phyloP scores from a whole-genome alignment of 1,140 invertebrate species.

The Charaxes varanes region DNA sequence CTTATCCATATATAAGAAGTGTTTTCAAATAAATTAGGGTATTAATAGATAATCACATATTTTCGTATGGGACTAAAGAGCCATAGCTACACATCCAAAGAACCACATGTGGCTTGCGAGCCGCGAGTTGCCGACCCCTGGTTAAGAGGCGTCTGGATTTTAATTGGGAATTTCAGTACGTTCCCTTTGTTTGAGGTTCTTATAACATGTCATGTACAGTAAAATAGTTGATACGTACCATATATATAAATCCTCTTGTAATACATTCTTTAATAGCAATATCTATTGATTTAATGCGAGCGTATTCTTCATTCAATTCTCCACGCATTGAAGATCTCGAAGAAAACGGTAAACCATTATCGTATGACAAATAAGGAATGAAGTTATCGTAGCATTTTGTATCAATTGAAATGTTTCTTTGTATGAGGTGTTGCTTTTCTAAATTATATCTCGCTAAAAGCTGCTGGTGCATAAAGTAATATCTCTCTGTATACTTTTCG shows the following conservation, averaged over 20 bases:
- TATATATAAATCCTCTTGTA: conserved; percentile 45
- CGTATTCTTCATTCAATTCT: conserved; percentile 39
- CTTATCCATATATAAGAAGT: no score
- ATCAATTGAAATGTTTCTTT: conserved; percentile 18
- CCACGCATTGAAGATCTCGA: conserved; percentile 32
- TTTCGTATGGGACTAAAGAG: no score
- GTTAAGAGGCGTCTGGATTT: no score
- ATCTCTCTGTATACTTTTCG: conserved; percentile 77
- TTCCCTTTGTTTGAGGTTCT: no score
- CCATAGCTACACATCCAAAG: no score
- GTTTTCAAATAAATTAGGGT: no score
- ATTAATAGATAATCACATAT: no score
- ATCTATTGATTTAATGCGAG: conserved; percentile 46
- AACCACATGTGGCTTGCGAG: no score
- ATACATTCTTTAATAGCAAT: conserved; percentile 55
- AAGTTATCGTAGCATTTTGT: conserved; percentile 37
- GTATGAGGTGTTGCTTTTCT: conserved; percentile 73
- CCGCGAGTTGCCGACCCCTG: no score
- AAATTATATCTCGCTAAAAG: conserved; percentile 78
- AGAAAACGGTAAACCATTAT: conserved; percentile 56
- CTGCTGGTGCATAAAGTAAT: conserved; percentile 76
- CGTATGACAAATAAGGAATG: conserved; percentile 47
- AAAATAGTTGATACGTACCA: conserved; percentile 39
- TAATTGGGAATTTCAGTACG: no score
- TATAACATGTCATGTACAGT: no score